Base-by-base conservation (phyloP, 2,888 invertebrate genomes). In the Heliconius cydno region DNA sequence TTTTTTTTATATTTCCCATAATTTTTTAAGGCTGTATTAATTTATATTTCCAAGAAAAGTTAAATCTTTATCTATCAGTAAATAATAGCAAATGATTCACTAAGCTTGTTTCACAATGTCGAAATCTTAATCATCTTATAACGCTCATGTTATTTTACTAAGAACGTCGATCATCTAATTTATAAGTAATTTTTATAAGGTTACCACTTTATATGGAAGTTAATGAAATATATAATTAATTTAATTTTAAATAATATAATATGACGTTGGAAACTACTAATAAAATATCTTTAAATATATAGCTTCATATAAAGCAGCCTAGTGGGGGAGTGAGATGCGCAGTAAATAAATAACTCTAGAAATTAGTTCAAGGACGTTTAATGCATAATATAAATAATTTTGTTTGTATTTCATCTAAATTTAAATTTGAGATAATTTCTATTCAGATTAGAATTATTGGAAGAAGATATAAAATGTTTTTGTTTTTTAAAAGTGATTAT, bases 281-380 rank as follows among this genome's bases (percentile, higher is more conserved):
- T 34, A 34, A 34, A 34, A 34, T 34, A 7, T 34, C 34, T 34
- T 34, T 34, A 34, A 34, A 6, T 41, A 46, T 72, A 30, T 52
- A 72, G 76, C 76, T 34, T 5, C 19, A n/a, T n/a, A 22, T 67
- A n/a, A 6, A n/a, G n/a, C 68, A 34, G 38, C 70, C 30, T 63
- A 25, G 41, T 57, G 70, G 63, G 30, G 34, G 65, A 30, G 19
- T 73, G 66, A 63, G 46, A 28, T 63, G 25, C 34, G 57, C 46
- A 73, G 19, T 34, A 28, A 52, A 25, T 34, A 65, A n/a, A 13
- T 66, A 66, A 22, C 71, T 71, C 52, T 52, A 22, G 52, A 81
- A 68, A 79, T 46, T 77, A 77, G 81, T 46, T 77, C 81, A 79
- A 77, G 81, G 81, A 66, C 72, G 9, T 34, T 65, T 15, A 76